phyloP scores from a whole-genome alignment of 2,797 vertebrate species.

The Sparidentex hasta region DNA sequence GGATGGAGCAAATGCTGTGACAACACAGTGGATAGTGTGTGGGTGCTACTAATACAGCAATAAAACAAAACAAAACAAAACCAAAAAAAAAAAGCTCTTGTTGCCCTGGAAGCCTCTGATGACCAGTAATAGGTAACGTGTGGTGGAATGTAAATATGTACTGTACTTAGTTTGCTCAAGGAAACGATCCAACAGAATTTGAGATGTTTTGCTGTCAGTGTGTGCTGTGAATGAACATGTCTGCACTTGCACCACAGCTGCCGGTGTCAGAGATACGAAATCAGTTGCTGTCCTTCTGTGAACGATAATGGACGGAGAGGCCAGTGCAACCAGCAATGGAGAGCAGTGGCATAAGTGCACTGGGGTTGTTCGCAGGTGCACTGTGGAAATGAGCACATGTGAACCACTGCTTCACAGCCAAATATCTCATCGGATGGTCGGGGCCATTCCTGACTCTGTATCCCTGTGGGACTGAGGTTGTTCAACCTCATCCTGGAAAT shows the following conservation, averaged over 20 bases:
- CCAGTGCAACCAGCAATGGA: slow-evolving; percentile 29
- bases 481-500: not conserved
- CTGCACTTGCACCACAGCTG: not conserved
- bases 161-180: not conserved
- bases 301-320: slow-evolving; percentile 36
- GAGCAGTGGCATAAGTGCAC: slow-evolving; percentile 42
- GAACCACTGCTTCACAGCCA: slow-evolving; percentile 11
- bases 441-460: slow-evolving; percentile 23
- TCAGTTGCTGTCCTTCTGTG: slow-evolving; percentile 29
- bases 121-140: slow-evolving; percentile 11
- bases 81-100: not conserved
- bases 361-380: slow-evolving; percentile 25
- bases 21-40: not conserved
- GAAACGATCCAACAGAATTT: not conserved
- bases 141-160: not conserved
- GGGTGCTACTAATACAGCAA: not conserved
- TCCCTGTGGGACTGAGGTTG: not conserved
- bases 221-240: not conserved
- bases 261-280: slow-evolving; percentile 26
- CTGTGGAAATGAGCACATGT: slow-evolving; percentile 20
- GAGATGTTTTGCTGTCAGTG: slow-evolving; percentile 26
- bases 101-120: slow-evolving; percentile 15
- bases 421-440: slow-evolving; percentile 28
- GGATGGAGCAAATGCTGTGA: slow-evolving; percentile 20
- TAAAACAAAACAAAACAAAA: no score